These are phyloP conservation scores for Oligia latruncula DNA, from an alignment of 2,888 invertebrate species.

Conservation along the genomic window DNA sequence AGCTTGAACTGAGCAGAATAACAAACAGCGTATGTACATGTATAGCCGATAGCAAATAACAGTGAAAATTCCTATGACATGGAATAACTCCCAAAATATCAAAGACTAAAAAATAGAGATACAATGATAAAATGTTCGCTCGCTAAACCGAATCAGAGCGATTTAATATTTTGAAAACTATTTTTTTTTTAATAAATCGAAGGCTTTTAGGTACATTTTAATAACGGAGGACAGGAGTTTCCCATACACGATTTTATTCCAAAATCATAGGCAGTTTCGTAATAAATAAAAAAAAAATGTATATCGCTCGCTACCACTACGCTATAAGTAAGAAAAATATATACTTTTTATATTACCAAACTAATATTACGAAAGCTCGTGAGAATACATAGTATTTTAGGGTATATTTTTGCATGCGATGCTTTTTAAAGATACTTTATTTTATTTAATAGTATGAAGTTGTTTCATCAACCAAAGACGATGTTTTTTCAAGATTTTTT, in stretches of 20 bases:
- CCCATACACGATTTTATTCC: slow-evolving; percentile 34
- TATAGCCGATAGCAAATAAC: slow-evolving; percentile 72
- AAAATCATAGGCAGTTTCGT: slow-evolving; percentile 55
- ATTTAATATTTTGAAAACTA: background rate
- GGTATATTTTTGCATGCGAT: slow-evolving; percentile 51
- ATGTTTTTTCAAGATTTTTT: background rate
- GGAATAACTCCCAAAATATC: slow-evolving; percentile 64
- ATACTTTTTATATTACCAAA: slow-evolving; percentile 75
- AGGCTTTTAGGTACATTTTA: background rate
- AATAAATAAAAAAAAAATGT: slow-evolving; percentile 72
- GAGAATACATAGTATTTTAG: slow-evolving; percentile 76
- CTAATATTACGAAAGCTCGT: slow-evolving; percentile 88
- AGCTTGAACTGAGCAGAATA: slow-evolving; percentile 59
- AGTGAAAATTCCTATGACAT: slow-evolving; percentile 69
- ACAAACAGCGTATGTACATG: slow-evolving; percentile 63
- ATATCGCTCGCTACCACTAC: slow-evolving; percentile 78
- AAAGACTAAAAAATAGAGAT: background rate
- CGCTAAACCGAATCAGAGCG: background rate
- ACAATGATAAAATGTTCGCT: background rate
- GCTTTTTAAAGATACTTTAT: slow-evolving; percentile 20
- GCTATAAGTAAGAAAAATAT: slow-evolving; percentile 89
- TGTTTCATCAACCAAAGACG: background rate
- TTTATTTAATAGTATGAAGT: background rate
- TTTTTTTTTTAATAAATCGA: background rate
- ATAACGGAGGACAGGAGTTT: background rate